A percentile compares a stretch with the other conserved stretches of the same genome.
phyloP scores from a whole-genome alignment of 2,113 vertebrate species.

The Odocoileus virginianus region DNA sequence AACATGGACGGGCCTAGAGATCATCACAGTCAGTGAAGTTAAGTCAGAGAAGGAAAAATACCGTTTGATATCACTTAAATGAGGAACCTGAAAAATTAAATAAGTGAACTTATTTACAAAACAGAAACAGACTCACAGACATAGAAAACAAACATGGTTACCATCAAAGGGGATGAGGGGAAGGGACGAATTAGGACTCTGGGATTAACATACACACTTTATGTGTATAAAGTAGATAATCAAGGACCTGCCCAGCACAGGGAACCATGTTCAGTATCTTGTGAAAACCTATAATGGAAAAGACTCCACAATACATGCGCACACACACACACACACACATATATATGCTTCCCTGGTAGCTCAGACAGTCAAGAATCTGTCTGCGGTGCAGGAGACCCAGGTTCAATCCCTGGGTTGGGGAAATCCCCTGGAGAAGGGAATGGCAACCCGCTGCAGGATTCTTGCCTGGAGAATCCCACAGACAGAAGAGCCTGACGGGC shows the following conservation, averaged over 20 bases:
- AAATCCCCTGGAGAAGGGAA: neutral
- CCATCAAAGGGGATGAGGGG: neutral
- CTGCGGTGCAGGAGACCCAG: neutral
- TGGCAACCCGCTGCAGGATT: neutral
- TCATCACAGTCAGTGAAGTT: fast-evolving
- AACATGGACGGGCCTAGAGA: fast-evolving
- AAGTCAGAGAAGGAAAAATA: neutral
- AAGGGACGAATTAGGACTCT: fast-evolving
- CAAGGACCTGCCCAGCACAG: neutral
- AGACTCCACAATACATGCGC: neutral
- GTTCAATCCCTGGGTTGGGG: neutral
- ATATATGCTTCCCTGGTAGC: neutral
- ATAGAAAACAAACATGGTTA: neutral
- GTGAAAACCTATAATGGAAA: neutral
- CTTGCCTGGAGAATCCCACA: neutral
- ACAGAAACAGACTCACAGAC: neutral
- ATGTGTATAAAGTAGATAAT: neutral
- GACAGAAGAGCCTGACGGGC: neutral
- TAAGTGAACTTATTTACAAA: neutral
- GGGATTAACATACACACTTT: fast-evolving
- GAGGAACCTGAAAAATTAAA: neutral
- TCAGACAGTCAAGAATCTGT: neutral
- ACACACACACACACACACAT: fast-evolving
- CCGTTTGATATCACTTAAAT: neutral
- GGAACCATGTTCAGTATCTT: fast-evolving